Evolutionary conservation across 30 jellyfish, hydroid and myxozoan genomes (phyloP), one percentile per base, ranked within the genome.

Genomic region (Rhopilema esculentum): DNA sequence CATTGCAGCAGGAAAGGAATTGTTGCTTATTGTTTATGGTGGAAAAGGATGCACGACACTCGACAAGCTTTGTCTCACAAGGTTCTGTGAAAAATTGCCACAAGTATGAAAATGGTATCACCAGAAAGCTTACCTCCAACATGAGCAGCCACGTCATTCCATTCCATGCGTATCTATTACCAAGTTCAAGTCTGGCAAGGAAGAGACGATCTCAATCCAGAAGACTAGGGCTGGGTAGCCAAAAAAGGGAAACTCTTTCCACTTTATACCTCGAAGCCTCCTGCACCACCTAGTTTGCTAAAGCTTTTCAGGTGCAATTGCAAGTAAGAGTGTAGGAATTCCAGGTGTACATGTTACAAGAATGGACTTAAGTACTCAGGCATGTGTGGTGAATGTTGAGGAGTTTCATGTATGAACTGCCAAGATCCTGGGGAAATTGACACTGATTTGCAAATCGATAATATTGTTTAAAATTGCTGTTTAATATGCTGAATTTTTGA

Each of bases 401-500:
- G 89, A 8, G 80, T 61, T 79, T 79, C 66, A 32, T 57, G 89
- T 63, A 65, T 79, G 80, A 79, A 79, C 89, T 79, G 89, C 71
- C 81, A 79, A 79, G 89, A 79, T 53, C 89, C 89, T 21, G 26
- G 28, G 4, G 71, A 50, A 26, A 57, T 79, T 66, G 89, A 79
- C 62, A 25, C 63, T 19, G 89, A 79, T 27, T 70, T 31, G 50
- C 80, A 79, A 22, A 79, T 40, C 32, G 81, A 63, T 79, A 50
- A 79, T 79, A 40, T 40, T 12, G 9, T 40, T 40, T 40, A 40
- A 40, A 40, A 40, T 40, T 40, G 57, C 57, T 12, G 57, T 40
- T 40, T 40, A 40, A 40, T 40, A 2, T 40, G 57, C 57, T 12
- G n/a, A 40, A 12, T 40, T 40, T 40, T 40, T 40, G 57, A 40